Conservation (phyloP, 2,113 vertebrate genomes). For the Pelvicachromis taeniatus region DNA sequence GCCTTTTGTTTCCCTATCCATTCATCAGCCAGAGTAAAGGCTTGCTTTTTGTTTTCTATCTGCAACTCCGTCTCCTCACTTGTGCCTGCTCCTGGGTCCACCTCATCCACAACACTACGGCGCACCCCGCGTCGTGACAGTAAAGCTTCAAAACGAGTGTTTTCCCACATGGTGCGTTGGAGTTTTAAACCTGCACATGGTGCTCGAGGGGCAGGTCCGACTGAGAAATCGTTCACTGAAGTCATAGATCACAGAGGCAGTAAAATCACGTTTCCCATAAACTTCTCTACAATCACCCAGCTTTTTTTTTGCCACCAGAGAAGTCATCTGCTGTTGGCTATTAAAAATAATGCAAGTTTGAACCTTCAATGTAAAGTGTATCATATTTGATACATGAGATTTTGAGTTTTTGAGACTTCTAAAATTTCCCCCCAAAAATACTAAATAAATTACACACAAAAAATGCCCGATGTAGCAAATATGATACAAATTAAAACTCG, state of each 20-base stretch:
- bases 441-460: not conserved
- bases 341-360: not conserved
- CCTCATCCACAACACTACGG: too few species aligned
- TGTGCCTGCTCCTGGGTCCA: too few species aligned
- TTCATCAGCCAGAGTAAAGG: too few species aligned
- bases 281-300: not conserved
- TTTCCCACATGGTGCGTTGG: accelerated
- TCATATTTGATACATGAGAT: accelerated
- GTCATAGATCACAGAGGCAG: not conserved
- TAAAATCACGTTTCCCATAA: not conserved
- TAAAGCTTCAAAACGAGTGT: not conserved
- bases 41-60: too few species aligned
- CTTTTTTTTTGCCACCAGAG: not conserved
- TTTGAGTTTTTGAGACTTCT: not conserved
- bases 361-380: not conserved
- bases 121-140: too few species aligned
- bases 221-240: not conserved
- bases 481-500: not conserved
- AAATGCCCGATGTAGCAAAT: not conserved
- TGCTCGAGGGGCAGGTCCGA: too few species aligned
- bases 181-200: not conserved
- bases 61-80: too few species aligned
- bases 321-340: not conserved
- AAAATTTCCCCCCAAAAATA: accelerated
- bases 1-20: too few species aligned